phyloP scores from a whole-genome alignment of 2,113 vertebrate species.

The Motacilla alba region DNA sequence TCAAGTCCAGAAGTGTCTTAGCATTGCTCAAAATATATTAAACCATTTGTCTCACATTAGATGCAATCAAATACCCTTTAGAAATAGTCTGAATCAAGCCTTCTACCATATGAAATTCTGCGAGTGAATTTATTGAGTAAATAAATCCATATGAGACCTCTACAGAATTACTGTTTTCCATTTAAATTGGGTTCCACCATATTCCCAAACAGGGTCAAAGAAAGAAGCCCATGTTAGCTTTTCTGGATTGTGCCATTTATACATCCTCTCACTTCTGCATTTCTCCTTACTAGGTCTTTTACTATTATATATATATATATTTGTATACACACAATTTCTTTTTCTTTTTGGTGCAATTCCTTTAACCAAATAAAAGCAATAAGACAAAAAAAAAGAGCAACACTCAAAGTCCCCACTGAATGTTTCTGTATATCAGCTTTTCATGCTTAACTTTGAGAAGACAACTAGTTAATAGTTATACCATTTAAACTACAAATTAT shows the following conservation, averaged over 20 bases:
- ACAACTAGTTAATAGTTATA: background rate
- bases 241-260: background rate
- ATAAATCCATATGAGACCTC: background rate
- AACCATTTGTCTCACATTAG: background rate
- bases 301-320: background rate
- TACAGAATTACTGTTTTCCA: background rate
- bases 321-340: background rate
- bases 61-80: background rate
- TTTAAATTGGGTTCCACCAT: background rate
- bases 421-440: background rate
- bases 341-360: background rate
- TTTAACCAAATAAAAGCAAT: background rate
- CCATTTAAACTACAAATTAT: background rate
- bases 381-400: background rate
- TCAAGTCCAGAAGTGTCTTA: background rate
- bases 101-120: background rate
- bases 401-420: background rate
- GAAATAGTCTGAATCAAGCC: background rate
- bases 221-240: background rate
- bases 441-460: background rate
- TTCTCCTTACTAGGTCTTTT: background rate
- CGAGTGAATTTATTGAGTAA: constrained; percentile 12
- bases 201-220: background rate
- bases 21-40: constrained; percentile 22
- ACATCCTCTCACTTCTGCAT: background rate